phyloP scores from a whole-genome alignment of 2,797 vertebrate species.

The Oryzias dopingdopingensis region DNA sequence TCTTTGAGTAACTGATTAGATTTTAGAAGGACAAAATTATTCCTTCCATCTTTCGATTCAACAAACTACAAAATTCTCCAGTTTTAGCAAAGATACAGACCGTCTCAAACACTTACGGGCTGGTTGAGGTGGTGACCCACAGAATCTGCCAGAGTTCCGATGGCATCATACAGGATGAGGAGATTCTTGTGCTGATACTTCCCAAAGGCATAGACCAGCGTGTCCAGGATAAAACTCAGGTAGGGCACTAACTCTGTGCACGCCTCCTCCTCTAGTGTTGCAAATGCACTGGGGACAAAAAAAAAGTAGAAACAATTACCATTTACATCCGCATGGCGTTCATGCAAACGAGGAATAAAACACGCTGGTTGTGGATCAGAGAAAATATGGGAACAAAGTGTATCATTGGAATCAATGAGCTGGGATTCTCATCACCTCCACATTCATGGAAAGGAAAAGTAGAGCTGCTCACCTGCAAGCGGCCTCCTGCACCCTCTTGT shows the following conservation, averaged over 20 bases:
- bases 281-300: slow-evolving; percentile 82
- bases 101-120: slow-evolving; percentile 73
- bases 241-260: slow-evolving; percentile 95
- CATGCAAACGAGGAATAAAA: not conserved
- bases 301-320: not conserved
- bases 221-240: slow-evolving; percentile 93
- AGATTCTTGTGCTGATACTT: slow-evolving; percentile 98
- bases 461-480: slow-evolving; percentile 85
- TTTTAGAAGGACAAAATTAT: no score
- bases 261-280: slow-evolving; percentile 93
- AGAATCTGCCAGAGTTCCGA: slow-evolving; percentile 92
- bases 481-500: slow-evolving; percentile 93
- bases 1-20: no score
- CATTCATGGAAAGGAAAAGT: not conserved
- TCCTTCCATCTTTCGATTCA: no score
- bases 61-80: no score
- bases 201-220: slow-evolving; percentile 92
- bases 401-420: slow-evolving; percentile 69
- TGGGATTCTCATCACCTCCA: slow-evolving; percentile 65
- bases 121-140: slow-evolving; percentile 96
- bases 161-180: slow-evolving; percentile 94
- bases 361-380: slow-evolving; percentile 52
- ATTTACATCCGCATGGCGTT: not conserved
- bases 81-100: not conserved
- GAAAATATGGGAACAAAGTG: slow-evolving; percentile 62